Conservation (phyloP, 2,888 invertebrate genomes). For the Melanostoma scalare region DNA sequence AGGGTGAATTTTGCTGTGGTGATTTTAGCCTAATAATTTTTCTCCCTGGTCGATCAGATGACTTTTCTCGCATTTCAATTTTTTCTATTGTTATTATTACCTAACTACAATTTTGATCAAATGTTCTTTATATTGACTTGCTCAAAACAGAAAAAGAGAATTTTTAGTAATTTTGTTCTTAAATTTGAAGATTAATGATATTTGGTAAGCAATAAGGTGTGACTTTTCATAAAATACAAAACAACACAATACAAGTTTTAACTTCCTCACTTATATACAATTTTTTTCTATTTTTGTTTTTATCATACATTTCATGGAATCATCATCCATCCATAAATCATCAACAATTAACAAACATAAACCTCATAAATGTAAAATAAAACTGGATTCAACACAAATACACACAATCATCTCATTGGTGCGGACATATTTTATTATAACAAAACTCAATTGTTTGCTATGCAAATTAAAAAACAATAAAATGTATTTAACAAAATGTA, state of each 20-base stretch:
- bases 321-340: conserved; percentile 3
- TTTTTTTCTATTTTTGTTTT: conserved; percentile 27
- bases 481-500: conserved; percentile 23
- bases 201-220: too few relatives aligned
- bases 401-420: conserved; percentile 23
- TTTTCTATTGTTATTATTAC: too few relatives aligned
- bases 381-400: conserved; percentile 31
- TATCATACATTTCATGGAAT: conserved; percentile 27
- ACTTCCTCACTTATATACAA: conserved; percentile 18
- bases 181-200: too few relatives aligned
- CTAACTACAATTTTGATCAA: too few relatives aligned
- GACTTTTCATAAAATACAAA: too few relatives aligned
- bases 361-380: conserved; percentile 49
- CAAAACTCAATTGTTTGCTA: conserved; percentile 19
- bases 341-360: conserved; percentile 16
- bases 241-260: neutral
- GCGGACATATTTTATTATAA: conserved; percentile 8
- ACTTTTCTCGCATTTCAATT: too few relatives aligned
- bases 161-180: too few relatives aligned
- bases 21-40: too few relatives aligned
- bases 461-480: neutral
- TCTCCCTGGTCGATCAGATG: too few relatives aligned
- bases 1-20: too few relatives aligned
- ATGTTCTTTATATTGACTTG: too few relatives aligned
- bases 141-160: too few relatives aligned